A percentile compares a stretch with the other conserved stretches of the same genome.
phyloP scores from a whole-genome alignment of 2,113 vertebrate species.

The Oncorhynchus gorbuscha region DNA sequence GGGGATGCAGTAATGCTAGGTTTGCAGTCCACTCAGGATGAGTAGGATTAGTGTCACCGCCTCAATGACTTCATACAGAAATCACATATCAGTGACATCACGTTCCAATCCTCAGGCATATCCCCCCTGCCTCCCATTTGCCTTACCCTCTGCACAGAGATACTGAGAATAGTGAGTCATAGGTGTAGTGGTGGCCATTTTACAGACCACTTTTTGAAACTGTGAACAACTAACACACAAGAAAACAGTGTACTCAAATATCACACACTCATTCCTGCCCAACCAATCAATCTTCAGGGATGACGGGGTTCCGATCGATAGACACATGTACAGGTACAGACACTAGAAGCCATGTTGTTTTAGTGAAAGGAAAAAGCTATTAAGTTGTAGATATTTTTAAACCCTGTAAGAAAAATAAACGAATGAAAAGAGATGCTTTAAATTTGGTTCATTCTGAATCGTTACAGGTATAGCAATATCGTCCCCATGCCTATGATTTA shows the following conservation, averaged over 20 bases:
- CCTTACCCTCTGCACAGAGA: background rate
- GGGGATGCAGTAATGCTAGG: background rate
- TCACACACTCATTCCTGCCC: background rate
- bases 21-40: background rate
- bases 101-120: slow-evolving; percentile 54
- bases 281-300: background rate
- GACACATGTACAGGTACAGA: background rate
- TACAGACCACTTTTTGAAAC: background rate
- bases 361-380: slow-evolving; percentile 68
- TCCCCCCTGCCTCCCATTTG: slow-evolving; percentile 10
- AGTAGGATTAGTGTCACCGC: background rate
- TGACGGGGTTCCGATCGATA: background rate
- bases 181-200: background rate
- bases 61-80: slow-evolving; percentile 46
- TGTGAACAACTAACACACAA: background rate
- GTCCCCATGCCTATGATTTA: slow-evolving; percentile 79
- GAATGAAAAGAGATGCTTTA: slow-evolving; percentile 91
- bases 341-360: background rate
- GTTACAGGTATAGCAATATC: slow-evolving; percentile 69
- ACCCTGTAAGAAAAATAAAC: slow-evolving; percentile 70
- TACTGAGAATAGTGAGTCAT: background rate
- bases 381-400: slow-evolving; percentile 79
- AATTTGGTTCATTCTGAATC: slow-evolving; percentile 80
- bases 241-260: background rate
- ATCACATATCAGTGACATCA: slow-evolving; percentile 61